Base-by-base conservation (phyloP, 1,140 invertebrate species). In the Paraescarpia echinospica region DNA sequence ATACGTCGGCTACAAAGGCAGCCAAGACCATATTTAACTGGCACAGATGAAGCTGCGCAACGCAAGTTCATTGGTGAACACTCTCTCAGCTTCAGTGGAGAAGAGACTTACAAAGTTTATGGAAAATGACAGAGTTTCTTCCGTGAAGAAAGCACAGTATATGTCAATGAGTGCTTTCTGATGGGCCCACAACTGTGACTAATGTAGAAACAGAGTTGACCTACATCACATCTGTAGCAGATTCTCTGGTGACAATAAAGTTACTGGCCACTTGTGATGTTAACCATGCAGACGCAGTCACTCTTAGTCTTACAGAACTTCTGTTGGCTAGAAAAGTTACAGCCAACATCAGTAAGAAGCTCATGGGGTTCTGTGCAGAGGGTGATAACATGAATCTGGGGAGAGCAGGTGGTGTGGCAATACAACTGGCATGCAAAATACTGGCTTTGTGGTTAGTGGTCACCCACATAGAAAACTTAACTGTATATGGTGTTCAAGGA, bases 81-180 rank as follows among this genome's bases (percentile, higher is more conserved):
- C n/a, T n/a, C n/a, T n/a, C n/a, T n/a, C n/a, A n/a, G n/a, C n/a
- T n/a, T n/a, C n/a, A n/a, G n/a, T n/a, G n/a, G n/a, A n/a, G n/a
- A 48, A 48, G 41, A 14, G 14, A 48, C 41, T 48, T 14, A 48
- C 41, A 8, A 14, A 48, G 41, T 14, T 48, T 14, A 48, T 48
- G 14, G 41, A 14, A 48, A 48, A 5, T 48, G 41, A 48, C 41
- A 14, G 41, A 48, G 5, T 48, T 48, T 89, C 89, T 89, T 89
- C 89, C n/a, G 89, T 89, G 89, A 89, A 89, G 89, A 89, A 89
- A 89, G n/a, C 34, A 89, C n/a, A 89, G n/a, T 89, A 89, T 89
- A 89, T 89, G 89, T 89, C 89, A n/a, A n/a, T n/a, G n/a, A 89
- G n/a, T 89, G 89, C 89, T 89, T 89, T 89, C n/a, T 89, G 89